Percentiles rank a stretch among this genome's conserved stretches.
These are phyloP conservation scores for Papilio demoleus DNA, from an alignment of 2,888 invertebrate species.

Conservation along the genomic window DNA sequence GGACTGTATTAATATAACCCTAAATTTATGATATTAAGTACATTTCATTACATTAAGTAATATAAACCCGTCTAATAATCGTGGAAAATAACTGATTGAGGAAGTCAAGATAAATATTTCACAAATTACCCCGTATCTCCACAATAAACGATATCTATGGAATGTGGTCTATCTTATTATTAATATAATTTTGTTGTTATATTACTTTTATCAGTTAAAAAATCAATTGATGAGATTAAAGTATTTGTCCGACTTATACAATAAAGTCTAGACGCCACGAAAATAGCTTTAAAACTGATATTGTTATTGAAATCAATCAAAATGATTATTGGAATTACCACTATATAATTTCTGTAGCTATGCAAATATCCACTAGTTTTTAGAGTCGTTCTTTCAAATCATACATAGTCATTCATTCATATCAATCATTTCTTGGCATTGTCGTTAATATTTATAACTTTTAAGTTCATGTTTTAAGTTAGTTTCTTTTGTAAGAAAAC, in stretches of 20 bases:
- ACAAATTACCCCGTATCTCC: neutral
- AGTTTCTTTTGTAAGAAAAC: too few species aligned
- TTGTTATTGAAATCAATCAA: neutral
- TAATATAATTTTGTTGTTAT: slow-evolving; percentile 24
- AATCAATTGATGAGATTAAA: slow-evolving; percentile 32
- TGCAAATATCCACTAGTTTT: too few species aligned
- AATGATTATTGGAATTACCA: neutral
- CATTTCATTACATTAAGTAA: neutral
- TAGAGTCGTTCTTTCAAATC: too few species aligned
- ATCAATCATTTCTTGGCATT: too few species aligned
- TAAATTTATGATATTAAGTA: neutral
- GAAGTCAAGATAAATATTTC: slow-evolving; percentile 27
- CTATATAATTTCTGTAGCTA: neutral
- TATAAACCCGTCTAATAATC: neutral
- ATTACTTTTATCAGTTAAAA: slow-evolving; percentile 5
- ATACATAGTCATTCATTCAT: too few species aligned
- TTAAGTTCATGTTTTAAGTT: too few species aligned
- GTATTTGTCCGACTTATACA: slow-evolving; percentile 7
- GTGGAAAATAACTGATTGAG: slow-evolving; percentile 24
- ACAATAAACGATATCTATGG: slow-evolving; percentile 34
- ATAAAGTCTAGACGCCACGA: slow-evolving; percentile 16
- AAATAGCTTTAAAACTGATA: neutral
- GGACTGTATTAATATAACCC: too few species aligned
- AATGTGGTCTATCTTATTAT: slow-evolving; percentile 32
- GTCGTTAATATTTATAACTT: too few species aligned